phyloP scores from a whole-genome alignment of 2,797 vertebrate species.

The Gila robusta region DNA sequence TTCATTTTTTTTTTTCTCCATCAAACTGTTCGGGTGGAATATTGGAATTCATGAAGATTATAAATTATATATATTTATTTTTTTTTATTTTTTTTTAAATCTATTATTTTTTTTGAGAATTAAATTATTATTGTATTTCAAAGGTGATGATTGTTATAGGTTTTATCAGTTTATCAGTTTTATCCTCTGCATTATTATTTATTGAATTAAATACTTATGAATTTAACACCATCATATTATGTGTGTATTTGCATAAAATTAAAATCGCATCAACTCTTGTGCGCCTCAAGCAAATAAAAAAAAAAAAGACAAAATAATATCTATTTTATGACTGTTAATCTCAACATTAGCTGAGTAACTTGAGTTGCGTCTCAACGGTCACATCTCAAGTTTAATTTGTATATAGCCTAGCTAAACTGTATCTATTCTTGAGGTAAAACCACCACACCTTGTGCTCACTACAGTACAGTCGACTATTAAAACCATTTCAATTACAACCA shows the following conservation, averaged over 20 bases:
- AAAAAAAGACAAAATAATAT: neutral
- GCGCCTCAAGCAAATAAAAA: neutral
- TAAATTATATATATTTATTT: neutral
- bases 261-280: neutral
- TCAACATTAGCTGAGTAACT: neutral
- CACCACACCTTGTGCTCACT: neutral
- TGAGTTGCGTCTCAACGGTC: neutral
- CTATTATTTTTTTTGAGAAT: neutral
- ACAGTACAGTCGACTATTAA: neutral
- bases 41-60: neutral
- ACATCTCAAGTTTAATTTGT: neutral
- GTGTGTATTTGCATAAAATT: neutral
- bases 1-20: neutral
- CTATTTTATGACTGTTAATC: neutral
- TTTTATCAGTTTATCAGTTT: neutral
- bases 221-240: neutral
- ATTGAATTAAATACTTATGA: neutral
- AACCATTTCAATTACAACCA: neutral
- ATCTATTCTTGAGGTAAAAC: constrained; percentile 18
- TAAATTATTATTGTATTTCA: neutral
- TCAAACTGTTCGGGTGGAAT: neutral
- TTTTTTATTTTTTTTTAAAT: neutral
- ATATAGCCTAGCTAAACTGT: neutral
- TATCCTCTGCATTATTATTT: neutral
- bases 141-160: neutral